Evolutionary conservation across 2,797 vertebrate species (phyloP).

Genomic region (Gymnodraco acuticeps): DNA sequence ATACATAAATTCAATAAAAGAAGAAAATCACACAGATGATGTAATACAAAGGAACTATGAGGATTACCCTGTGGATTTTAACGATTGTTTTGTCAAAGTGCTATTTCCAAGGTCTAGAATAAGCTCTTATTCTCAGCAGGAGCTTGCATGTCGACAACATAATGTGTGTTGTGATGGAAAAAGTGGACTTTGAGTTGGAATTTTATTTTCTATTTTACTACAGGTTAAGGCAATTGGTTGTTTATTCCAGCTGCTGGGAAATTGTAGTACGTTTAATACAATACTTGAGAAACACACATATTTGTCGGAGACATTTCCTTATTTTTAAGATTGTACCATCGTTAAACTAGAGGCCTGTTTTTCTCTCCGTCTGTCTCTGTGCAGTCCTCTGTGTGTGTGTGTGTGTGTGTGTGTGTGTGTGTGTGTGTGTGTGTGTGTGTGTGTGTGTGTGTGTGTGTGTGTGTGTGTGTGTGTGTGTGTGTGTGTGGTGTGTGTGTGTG

Average conservation of each 20-base stretch:
- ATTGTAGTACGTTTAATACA: not conserved
- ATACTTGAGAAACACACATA: too few relatives aligned
- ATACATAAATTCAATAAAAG: not conserved
- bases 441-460: too few relatives aligned
- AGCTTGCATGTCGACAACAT: too few relatives aligned
- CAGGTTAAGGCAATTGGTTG: not conserved
- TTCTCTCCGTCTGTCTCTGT: too few relatives aligned
- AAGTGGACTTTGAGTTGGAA: not conserved
- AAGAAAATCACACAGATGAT: not conserved
- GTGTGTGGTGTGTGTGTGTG: too few relatives aligned
- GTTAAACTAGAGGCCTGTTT: constrained; percentile 26
- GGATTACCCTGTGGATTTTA: too few relatives aligned
- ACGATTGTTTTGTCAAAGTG: not conserved
- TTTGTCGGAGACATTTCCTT: not conserved
- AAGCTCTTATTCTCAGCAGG: too few relatives aligned
- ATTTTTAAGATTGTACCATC: not conserved
- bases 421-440: not conserved
- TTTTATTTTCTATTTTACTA: not conserved
- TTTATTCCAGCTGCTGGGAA: not conserved
- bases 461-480: too few relatives aligned
- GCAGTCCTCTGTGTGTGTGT: too few relatives aligned
- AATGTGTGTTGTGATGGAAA: too few relatives aligned
- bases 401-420: too few relatives aligned
- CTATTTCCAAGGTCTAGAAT: too few relatives aligned
- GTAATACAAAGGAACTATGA: not conserved